phyloP scores from a whole-genome alignment of 2,797 vertebrate species.

The Danio choprae region DNA sequence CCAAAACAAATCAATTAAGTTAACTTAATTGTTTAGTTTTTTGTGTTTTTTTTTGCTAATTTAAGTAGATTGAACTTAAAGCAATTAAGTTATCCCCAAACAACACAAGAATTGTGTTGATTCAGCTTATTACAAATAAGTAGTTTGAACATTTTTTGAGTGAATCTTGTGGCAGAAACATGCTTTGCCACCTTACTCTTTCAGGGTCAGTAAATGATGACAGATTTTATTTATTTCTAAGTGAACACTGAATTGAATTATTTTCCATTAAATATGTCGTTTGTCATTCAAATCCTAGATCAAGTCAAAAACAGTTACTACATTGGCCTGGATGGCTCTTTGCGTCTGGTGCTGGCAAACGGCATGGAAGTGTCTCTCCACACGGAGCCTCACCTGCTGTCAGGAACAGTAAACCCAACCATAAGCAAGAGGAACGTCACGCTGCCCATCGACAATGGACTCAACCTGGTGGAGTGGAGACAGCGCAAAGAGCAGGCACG shows the following conservation, averaged over 20 bases:
- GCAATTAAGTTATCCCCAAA: too few relatives aligned
- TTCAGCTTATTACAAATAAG: too few relatives aligned
- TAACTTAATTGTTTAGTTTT: too few relatives aligned
- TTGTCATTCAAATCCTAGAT: slow-evolving; percentile 74
- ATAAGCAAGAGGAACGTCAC: slow-evolving; percentile 97
- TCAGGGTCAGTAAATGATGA: neutral
- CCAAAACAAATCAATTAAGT: too few relatives aligned
- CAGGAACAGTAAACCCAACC: slow-evolving; percentile 94
- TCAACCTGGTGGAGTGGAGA: slow-evolving; percentile 97
- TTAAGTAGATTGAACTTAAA: too few relatives aligned
- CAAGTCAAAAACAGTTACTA: slow-evolving; percentile 99
- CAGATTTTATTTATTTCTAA: neutral
- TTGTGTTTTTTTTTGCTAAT: too few relatives aligned
- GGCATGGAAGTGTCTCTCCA: slow-evolving; percentile 98
- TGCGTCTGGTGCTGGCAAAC: slow-evolving; percentile 92
- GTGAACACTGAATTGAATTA: neutral
- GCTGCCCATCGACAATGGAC: slow-evolving; percentile 94
- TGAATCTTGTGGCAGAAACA: too few relatives aligned
- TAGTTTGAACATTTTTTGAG: too few relatives aligned
- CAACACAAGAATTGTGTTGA: too few relatives aligned
- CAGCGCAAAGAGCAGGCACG: slow-evolving; percentile 96
- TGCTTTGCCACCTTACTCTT: too few relatives aligned
- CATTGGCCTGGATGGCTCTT: slow-evolving; percentile 92
- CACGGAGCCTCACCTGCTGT: slow-evolving; percentile 95
- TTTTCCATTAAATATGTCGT: neutral